Evolutionary conservation across 2,113 vertebrate genomes (phyloP).

Genomic region (Eurypyga helias): DNA sequence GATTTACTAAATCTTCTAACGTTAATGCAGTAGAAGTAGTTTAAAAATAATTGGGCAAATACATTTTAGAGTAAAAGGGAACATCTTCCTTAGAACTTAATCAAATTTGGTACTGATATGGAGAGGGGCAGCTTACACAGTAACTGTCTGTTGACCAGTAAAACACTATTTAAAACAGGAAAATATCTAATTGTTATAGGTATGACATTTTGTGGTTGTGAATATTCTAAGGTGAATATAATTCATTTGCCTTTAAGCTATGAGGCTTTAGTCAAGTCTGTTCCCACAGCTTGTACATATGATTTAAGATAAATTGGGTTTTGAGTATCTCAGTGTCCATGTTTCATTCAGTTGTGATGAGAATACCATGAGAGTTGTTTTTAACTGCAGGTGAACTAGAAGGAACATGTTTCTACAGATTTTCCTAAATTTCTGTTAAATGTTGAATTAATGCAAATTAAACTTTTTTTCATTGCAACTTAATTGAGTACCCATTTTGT

Average conservation of each 20-base stretch:
- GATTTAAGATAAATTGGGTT: neutral
- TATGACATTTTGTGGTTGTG: neutral
- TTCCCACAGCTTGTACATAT: neutral
- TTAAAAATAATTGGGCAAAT: constrained; percentile 10
- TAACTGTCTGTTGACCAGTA: neutral
- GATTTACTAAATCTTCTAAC: constrained; percentile 17
- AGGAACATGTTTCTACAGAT: neutral
- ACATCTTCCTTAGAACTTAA: neutral
- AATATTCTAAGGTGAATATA: neutral
- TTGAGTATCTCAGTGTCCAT: neutral
- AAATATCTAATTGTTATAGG: neutral
- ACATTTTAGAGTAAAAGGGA: neutral
- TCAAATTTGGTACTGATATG: neutral
- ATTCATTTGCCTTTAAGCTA: neutral
- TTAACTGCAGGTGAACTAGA: neutral
- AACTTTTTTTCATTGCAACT: neutral
- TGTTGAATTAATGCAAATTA: neutral
- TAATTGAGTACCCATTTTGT: neutral
- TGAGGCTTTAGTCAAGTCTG: neutral
- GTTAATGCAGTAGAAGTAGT: neutral
- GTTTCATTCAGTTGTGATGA: neutral
- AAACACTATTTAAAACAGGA: neutral
- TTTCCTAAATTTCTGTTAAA: neutral
- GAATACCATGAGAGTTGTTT: neutral
- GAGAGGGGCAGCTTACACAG: neutral